Conservation (phyloP, 2,113 vertebrate species). For the Cebus imitator region DNA sequence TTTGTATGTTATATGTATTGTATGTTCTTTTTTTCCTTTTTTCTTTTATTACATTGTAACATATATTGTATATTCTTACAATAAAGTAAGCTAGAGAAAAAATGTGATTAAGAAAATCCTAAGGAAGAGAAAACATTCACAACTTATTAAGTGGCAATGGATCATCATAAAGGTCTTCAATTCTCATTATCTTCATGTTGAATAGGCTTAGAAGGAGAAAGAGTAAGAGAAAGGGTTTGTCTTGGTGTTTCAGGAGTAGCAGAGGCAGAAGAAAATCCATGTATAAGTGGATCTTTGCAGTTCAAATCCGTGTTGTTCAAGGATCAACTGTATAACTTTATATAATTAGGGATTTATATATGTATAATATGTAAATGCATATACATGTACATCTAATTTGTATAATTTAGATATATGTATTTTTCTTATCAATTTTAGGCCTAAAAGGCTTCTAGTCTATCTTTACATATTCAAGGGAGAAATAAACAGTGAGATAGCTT, state of each 20-base stretch:
- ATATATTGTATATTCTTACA: background rate
- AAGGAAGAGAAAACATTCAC: background rate
- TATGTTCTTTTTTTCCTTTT: background rate
- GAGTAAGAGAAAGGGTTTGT: background rate
- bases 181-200: background rate
- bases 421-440: conserved; percentile 19
- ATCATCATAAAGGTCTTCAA: background rate
- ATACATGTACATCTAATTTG: background rate
- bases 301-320: background rate
- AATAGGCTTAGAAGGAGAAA: background rate
- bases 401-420: background rate
- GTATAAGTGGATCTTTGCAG: background rate
- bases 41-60: too few species aligned
- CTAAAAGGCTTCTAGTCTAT: background rate
- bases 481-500: background rate
- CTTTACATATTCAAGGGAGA: background rate
- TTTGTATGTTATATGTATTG: background rate
- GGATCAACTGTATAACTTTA: background rate
- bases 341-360: background rate
- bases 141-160: background rate
- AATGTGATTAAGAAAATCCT: background rate
- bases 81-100: background rate
- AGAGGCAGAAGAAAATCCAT: background rate
- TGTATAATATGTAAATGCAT: background rate
- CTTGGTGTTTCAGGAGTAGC: background rate